Evolutionary conservation across 2,113 vertebrate genomes (phyloP).

Genomic region (Enhydra lutris): DNA sequence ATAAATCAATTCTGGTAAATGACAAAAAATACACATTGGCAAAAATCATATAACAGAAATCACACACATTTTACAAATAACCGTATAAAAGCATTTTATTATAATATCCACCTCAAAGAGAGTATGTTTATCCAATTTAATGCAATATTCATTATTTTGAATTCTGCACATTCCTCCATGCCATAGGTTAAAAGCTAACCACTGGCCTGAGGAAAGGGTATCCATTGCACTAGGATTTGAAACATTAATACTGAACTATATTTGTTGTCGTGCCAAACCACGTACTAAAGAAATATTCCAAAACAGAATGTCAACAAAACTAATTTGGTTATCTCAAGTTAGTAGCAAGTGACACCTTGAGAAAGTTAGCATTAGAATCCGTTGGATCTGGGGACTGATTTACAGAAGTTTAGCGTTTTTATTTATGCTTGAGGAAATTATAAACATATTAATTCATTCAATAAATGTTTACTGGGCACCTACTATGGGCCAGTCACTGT

Average conservation of each 20-base stretch:
- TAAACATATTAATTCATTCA: background rate
- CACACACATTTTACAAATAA: background rate
- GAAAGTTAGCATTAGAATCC: background rate
- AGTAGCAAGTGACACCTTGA: background rate
- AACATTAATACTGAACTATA: background rate
- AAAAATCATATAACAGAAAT: background rate
- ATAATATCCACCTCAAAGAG: background rate
- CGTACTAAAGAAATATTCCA: background rate
- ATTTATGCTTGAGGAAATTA: background rate
- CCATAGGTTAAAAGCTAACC: background rate
- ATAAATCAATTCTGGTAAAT: background rate
- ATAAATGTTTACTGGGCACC: background rate
- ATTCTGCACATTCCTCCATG: background rate
- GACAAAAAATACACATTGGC: background rate
- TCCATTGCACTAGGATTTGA: background rate
- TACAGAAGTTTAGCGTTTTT: background rate
- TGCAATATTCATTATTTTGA: background rate
- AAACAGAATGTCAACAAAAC: background rate
- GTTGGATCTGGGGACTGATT: background rate
- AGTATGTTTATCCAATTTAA: background rate
- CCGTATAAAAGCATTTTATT: background rate
- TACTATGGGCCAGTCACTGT: background rate
- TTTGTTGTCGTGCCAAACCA: background rate
- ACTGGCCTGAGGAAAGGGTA: background rate
- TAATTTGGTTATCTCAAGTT: background rate